Percentiles rank a stretch among this genome's conserved stretches.
Evolutionary conservation across 64 coral and sea anemone genomes (phyloP).

Genomic region (Catalaphyllia jardinei): DNA sequence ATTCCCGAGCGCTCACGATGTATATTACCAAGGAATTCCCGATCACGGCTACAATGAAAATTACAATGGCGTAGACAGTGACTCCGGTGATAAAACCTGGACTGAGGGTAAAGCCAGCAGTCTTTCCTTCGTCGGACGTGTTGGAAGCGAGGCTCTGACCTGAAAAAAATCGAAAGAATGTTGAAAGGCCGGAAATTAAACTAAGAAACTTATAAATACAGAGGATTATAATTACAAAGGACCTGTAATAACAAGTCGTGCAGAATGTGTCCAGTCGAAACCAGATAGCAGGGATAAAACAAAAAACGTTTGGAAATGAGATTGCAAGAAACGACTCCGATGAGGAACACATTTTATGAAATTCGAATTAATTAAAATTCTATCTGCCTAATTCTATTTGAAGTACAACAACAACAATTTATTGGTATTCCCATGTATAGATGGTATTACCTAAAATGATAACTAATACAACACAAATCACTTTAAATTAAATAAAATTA

Average conservation of each 20-base stretch:
- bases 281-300: background rate
- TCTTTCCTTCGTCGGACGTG: background rate
- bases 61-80: constrained; percentile 41
- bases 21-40: constrained; percentile 76
- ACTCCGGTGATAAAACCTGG: constrained; percentile 24
- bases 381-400: background rate
- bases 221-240: too few relatives aligned
- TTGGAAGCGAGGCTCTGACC: background rate
- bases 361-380: background rate
- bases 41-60: constrained; percentile 64
- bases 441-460: too few relatives aligned
- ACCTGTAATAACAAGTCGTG: background rate
- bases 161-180: background rate
- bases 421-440: too few relatives aligned
- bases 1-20: constrained; percentile 49
- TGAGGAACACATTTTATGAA: background rate
- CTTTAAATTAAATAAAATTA: too few relatives aligned
- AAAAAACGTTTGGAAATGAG: background rate
- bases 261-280: background rate
- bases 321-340: background rate
- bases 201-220: background rate
- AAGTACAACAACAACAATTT: background rate
- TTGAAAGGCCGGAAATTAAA: background rate
- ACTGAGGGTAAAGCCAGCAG: background rate
- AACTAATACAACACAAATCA: too few relatives aligned